Conservation (phyloP, 2,888 invertebrate genomes). For the Cinara cedri region DNA sequence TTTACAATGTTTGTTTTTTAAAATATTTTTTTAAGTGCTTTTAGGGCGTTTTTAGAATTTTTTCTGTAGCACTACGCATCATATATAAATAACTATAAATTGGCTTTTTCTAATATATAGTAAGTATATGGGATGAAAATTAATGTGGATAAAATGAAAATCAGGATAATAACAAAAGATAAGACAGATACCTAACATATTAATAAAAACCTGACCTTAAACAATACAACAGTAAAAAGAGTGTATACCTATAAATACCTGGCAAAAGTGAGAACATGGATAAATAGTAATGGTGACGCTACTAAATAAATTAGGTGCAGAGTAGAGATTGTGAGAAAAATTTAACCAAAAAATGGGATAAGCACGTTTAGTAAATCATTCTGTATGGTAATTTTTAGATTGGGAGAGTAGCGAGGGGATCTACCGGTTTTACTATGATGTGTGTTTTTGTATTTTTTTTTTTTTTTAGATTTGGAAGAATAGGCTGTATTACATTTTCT, state of each 20-base stretch:
- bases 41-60: too few species aligned
- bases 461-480: too few species aligned
- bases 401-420: too few species aligned
- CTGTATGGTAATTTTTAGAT: too few species aligned
- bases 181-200: neutral
- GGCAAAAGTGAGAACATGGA: slow-evolving; percentile 29
- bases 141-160: slow-evolving; percentile 18
- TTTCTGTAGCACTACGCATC: neutral
- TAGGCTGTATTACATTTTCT: too few species aligned
- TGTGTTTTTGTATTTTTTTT: too few species aligned
- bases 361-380: too few species aligned
- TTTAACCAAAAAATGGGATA: too few species aligned
- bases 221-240: slow-evolving; percentile 29
- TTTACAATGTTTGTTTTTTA: too few species aligned
- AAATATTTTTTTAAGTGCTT: too few species aligned
- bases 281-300: slow-evolving; percentile 18
- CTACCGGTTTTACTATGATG: too few species aligned
- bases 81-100: slow-evolving; percentile 8
- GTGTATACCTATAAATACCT: slow-evolving; percentile 26
- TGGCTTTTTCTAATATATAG: neutral
- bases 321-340: too few species aligned
- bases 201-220: slow-evolving; percentile 15
- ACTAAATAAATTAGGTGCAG: slow-evolving; percentile 1
- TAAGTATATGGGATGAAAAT: slow-evolving; percentile 43
- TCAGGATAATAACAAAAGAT: slow-evolving; percentile 32